Percentiles rank a stretch among this genome's conserved stretches.
Conservation (phyloP, 2,113 vertebrate genomes). For the Cacatua alba region DNA sequence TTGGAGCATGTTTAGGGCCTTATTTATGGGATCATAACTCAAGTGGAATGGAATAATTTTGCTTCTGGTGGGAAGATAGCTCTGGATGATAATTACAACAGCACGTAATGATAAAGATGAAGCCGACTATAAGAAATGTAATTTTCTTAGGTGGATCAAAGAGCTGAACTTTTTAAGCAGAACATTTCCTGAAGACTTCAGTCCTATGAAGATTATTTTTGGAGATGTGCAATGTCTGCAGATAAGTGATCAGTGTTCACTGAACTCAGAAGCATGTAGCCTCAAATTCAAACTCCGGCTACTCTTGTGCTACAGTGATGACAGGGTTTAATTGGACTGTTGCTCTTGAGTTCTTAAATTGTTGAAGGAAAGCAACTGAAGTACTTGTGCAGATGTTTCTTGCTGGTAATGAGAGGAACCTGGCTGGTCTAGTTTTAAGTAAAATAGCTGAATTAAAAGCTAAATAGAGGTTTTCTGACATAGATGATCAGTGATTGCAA, state of each 20-base stretch:
- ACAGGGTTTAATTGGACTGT: neutral
- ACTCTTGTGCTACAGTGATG: neutral
- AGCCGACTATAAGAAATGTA: neutral
- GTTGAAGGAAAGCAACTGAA: neutral
- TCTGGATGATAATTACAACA: neutral
- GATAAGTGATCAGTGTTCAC: neutral
- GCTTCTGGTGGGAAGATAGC: neutral
- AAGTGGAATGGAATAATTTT: neutral
- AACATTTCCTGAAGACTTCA: neutral
- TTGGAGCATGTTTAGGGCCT: neutral
- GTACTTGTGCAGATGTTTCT: slow-evolving; percentile 6
- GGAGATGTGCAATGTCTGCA: neutral
- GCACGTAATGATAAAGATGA: neutral
- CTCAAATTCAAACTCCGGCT: neutral
- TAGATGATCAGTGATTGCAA: slow-evolving; percentile 44
- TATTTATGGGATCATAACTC: neutral
- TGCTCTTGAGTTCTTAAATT: neutral
- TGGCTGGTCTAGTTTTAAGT: slow-evolving; percentile 39
- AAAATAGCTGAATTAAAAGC: slow-evolving; percentile 44
- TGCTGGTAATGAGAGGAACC: slow-evolving; percentile 36
- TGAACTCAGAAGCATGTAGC: neutral
- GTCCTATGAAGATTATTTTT: neutral
- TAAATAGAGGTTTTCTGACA: slow-evolving; percentile 53
- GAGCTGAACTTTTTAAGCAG: neutral
- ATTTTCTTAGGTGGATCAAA: neutral